phyloP scores from a whole-genome alignment of 1,140 invertebrate species.

The Neodiprion lecontei region DNA sequence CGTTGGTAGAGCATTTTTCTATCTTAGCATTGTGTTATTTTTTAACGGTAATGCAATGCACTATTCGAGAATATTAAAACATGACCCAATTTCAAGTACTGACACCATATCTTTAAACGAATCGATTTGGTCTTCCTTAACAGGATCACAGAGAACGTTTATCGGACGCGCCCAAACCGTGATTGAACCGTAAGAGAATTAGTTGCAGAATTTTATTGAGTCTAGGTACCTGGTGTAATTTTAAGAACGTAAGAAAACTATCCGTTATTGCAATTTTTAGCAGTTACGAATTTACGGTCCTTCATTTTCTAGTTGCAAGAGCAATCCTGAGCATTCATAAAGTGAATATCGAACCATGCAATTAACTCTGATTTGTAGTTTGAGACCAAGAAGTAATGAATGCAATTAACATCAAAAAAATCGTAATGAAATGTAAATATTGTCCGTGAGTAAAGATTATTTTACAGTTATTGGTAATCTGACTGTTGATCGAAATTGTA shows the following conservation, averaged over 20 bases:
- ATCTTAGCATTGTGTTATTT: conserved; percentile 16
- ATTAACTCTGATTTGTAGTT: too few species aligned
- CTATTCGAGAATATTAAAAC: conserved; percentile 1
- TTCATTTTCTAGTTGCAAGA: background rate
- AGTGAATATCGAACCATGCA: too few species aligned
- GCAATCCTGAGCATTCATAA: too few species aligned
- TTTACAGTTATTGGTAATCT: too few species aligned
- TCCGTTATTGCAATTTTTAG: background rate
- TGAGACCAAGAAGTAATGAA: too few species aligned
- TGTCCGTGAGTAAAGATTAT: too few species aligned
- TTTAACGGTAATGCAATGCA: conserved; percentile 9
- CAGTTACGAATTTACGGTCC: background rate
- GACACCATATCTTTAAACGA: background rate
- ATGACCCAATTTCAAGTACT: background rate
- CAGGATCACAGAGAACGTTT: conserved; percentile 4
- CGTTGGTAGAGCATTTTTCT: background rate
- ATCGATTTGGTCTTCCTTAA: too few species aligned
- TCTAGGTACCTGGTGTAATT: background rate
- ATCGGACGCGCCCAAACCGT: background rate
- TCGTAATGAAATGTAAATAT: too few species aligned
- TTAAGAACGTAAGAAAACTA: background rate
- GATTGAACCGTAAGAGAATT: background rate
- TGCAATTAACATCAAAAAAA: too few species aligned
- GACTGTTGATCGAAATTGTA: too few species aligned
- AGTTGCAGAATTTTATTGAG: too few species aligned